Evolutionary conservation across 2,888 invertebrate genomes (phyloP).

Genomic region (Hemicrepidius hirtus): DNA sequence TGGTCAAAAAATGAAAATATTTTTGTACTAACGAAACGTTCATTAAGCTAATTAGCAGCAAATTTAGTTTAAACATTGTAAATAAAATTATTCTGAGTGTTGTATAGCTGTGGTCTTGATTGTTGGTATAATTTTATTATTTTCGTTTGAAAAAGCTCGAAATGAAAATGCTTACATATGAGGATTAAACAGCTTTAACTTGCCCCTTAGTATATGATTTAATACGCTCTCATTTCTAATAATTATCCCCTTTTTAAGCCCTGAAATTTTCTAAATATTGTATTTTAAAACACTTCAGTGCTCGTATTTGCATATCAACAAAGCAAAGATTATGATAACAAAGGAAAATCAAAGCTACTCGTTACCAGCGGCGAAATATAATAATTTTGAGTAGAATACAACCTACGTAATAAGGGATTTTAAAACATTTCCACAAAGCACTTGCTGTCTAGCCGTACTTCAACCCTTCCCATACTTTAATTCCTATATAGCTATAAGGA

Average conservation of each 20-base stretch:
- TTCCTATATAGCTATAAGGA: conserved; percentile 13
- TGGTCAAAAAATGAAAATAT: too few relatives aligned
- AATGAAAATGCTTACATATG: neutral
- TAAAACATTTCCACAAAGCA: conserved; percentile 26
- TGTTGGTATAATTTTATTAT: too few relatives aligned
- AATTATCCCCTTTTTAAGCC: conserved; percentile 5
- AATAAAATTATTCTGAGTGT: too few relatives aligned
- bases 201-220: neutral
- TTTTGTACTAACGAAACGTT: too few relatives aligned
- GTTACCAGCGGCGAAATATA: conserved; percentile 8
- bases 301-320: conserved; percentile 23
- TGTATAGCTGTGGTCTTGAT: too few relatives aligned
- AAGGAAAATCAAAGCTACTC: conserved; percentile 16
- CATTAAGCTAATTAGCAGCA: too few relatives aligned
- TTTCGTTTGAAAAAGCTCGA: too few relatives aligned
- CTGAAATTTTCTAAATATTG: conserved; percentile 15
- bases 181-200: conserved; percentile 6
- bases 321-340: conserved; percentile 30
- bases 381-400: conserved; percentile 20
- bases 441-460: conserved; percentile 11
- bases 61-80: too few relatives aligned
- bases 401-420: conserved; percentile 22
- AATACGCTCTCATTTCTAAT: neutral
- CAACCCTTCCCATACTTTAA: conserved; percentile 9
- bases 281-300: conserved; percentile 25